Conservation (phyloP, 2,797 vertebrate species). For the Danio choprae region DNA sequence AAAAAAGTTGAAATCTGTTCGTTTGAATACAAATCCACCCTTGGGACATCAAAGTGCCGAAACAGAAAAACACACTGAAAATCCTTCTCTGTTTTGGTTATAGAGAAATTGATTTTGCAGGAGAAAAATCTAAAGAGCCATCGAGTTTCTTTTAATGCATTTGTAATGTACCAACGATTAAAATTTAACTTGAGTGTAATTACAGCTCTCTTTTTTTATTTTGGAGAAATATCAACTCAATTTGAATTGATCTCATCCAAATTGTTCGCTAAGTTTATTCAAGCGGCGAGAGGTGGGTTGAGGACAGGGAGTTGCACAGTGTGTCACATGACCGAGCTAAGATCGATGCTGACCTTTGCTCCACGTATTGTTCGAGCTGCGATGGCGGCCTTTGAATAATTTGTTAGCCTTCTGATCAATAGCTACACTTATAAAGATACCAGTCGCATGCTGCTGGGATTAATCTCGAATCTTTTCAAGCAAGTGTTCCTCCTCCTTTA, state of each 20-base stretch:
- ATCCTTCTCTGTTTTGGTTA: conserved; percentile 6
- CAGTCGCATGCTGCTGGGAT: conserved; percentile 10
- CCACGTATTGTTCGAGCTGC: conserved; percentile 23
- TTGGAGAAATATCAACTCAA: conserved; percentile 1
- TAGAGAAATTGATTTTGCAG: not conserved
- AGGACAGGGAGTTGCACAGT: conserved; percentile 5
- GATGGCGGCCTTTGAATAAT: conserved; percentile 33
- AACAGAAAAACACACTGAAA: conserved; percentile 1
- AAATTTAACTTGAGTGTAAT: conserved; percentile 27
- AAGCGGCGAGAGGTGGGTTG: not conserved
- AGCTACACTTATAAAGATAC: conserved; percentile 35
- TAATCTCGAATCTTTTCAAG: conserved; percentile 36
- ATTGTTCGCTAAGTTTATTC: conserved; percentile 6
- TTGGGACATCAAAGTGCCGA: not conserved
- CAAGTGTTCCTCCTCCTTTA: conserved; percentile 12
- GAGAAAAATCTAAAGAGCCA: not conserved
- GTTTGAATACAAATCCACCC: not conserved
- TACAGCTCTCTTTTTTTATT: conserved; percentile 1
- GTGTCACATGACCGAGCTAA: conserved; percentile 18
- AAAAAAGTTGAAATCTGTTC: not conserved
- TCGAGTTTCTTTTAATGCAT: not conserved
- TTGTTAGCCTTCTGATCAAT: conserved; percentile 32
- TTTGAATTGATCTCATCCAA: conserved; percentile 28
- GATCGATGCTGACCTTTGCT: conserved; percentile 42
- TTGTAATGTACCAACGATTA: not conserved